Evolutionary conservation across 2,888 invertebrate genomes (phyloP), one percentile per base, ranked within the genome.

Genomic region (Argyra leucocephala): DNA sequence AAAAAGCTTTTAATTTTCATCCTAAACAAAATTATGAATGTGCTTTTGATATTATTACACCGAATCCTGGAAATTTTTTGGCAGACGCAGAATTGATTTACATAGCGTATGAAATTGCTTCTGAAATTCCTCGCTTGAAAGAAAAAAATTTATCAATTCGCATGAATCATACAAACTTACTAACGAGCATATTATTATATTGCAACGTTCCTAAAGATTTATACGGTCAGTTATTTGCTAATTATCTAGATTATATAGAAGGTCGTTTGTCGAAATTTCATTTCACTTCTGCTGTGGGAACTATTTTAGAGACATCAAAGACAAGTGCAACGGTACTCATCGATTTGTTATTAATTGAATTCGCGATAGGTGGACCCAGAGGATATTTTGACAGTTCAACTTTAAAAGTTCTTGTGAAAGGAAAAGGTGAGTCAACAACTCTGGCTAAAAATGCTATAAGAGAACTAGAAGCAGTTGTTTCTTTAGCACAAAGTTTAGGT

Each of bases 21-120:
- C 97, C 97, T 0, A 84, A 89, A 68, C 95, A 96, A 80, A 83
- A 91, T 22, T 87, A 88, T 66, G 95, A 96, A 78, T 94, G 94
- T 78, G 92, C 93, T 1, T 96, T 96, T 78, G 97, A 97, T 78
- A 91, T 97, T 67, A 89, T 96, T 36, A 89, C 90, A 5, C 87
- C 92, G 2, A 85, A 83, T 67, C 82, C 85, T 66, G 88, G 88
- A 82, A 85, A 87, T 70, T 81, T 90, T 36, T 84, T 93, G 79
- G 84, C 89, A 0, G 96, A 96, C 74, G 93, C 93, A 0, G 96
- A 97, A 75, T 78, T 95, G 0, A 79, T 96, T 12, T 86, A 87
- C 1, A 85, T 93, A 0, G 87, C 89, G 0, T 87, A 86, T 76
- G 89, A 92, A 78, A 84, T 91, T 60, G 82, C 89, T 60, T 84